These are phyloP conservation scores for Mimas tiliae DNA, from an alignment of 2,888 invertebrate genomes.

Conservation along the genomic window DNA sequence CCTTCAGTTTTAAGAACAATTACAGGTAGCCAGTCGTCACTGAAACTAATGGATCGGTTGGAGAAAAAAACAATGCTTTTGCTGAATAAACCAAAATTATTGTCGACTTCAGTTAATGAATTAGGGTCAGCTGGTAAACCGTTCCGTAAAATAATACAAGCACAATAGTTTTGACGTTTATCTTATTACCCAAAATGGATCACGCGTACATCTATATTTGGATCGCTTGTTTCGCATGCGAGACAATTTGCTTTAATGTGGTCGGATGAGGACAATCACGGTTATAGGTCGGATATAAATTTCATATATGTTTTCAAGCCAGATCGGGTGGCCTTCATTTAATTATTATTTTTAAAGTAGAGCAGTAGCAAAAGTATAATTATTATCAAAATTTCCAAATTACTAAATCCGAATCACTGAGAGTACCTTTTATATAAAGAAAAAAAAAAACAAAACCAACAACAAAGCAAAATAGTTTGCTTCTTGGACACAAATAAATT, in stretches of 20 bases:
- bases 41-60: conserved; percentile 1
- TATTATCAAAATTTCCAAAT: no score
- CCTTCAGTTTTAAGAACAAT: neutral
- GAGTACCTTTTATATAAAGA: no score
- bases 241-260: conserved; percentile 43
- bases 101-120: conserved; percentile 20
- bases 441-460: no score
- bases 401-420: no score
- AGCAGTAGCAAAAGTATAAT: no score
- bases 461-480: neutral
- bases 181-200: conserved; percentile 30
- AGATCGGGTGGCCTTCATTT: neutral
- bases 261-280: conserved; percentile 38
- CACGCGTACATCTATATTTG: conserved; percentile 36
- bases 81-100: conserved; percentile 26
- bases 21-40: neutral
- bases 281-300: conserved; percentile 25
- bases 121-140: neutral
- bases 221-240: conserved; percentile 30
- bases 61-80: conserved; percentile 11
- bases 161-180: neutral
- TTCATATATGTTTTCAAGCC: conserved; percentile 4
- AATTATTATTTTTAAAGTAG: neutral
- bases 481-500: neutral
- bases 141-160: neutral